Evolutionary conservation across 2,888 invertebrate genomes (phyloP), one percentile per base, ranked within the genome.

Genomic region (Meiosimyza platycephala): DNA sequence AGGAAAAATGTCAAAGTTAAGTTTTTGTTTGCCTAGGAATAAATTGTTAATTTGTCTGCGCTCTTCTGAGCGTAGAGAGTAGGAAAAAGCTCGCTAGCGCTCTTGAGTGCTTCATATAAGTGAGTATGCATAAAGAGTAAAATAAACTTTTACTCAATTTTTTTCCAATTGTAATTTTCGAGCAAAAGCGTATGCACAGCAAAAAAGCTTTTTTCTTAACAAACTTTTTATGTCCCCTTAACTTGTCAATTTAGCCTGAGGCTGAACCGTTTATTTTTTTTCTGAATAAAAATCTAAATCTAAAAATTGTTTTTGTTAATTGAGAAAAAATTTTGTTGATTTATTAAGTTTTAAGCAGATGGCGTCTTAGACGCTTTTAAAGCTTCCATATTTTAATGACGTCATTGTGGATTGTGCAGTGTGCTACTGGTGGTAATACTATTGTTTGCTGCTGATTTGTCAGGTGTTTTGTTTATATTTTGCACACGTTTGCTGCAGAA

Each of bases 401-500:
- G 64, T 51, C 64, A 22, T 64, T 50, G 28, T 5, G 22, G 48
- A 6, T n/a, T 33, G 18, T 51, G 64, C 51, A 6, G n/a, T 40
- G 18, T 12, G 4, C 11, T 50, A 51, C 7, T 52, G 18, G 28
- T 15, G 6, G 11, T 4, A 22, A 60, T n/a, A 13, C 9, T 60
- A 28, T 64, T 64, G 51, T 50, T 64, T 52, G 50, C 22, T 64
- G 28, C 50, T 7, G 9, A 4, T 28, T 28, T 28, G 4, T 3
- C 28, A 4, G 28, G 28, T 28, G 40, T 40, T 40, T 64, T 64
- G 33, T 51, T 51, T 64, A 51, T 22, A 64, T 64, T 64, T 16
- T 50, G n/a, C 22, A 48, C 48, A 51, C 15, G 50, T 18, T 64
- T 51, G 50, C 50, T 18, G 13, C 3, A 28, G 50, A 52, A 22